A percentile compares a stretch with the other conserved stretches of the same genome.
phyloP scores from a whole-genome alignment of 1,140 invertebrate genomes.

The Diorhabda carinulata region DNA sequence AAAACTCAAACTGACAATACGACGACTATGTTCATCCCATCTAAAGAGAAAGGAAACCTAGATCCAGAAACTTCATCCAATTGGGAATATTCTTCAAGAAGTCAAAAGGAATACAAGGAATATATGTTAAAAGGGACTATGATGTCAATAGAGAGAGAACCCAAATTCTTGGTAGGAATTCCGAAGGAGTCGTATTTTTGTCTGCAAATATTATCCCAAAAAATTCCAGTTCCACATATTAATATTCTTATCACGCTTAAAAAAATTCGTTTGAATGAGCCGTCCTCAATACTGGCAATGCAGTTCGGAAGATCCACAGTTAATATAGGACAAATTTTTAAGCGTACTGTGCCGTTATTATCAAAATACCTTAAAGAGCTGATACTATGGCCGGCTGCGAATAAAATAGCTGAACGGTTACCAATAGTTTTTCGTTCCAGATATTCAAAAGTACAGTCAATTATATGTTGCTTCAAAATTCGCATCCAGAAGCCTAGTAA shows the following conservation, averaged over 20 bases:
- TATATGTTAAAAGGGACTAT: too few relatives aligned
- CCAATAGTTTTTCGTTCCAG: slow-evolving; percentile 3
- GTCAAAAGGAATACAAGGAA: too few relatives aligned
- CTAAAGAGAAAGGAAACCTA: too few relatives aligned
- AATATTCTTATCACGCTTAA: slow-evolving; percentile 4
- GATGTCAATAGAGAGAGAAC: too few relatives aligned
- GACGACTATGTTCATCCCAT: too few relatives aligned
- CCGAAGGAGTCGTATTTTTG: too few relatives aligned
- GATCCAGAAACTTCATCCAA: too few relatives aligned
- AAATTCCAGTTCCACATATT: not conserved
- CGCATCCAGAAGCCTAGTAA: slow-evolving; percentile 2
- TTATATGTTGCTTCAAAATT: slow-evolving; percentile 19
- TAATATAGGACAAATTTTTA: not conserved
- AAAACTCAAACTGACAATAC: too few relatives aligned
- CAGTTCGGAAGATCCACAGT: not conserved
- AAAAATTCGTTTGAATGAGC: slow-evolving; percentile 5
- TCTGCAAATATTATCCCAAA: too few relatives aligned
- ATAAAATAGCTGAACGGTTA: not conserved
- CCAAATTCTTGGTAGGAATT: too few relatives aligned
- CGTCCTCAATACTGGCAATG: not conserved
- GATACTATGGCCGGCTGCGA: not conserved
- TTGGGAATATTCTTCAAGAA: too few relatives aligned
- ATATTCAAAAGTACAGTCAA: slow-evolving; percentile 9
- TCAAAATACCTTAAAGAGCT: not conserved
- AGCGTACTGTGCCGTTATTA: slow-evolving; percentile 3